phyloP scores from a whole-genome alignment of 2,888 invertebrate species.

The Dasysyrphus tricinctus region DNA sequence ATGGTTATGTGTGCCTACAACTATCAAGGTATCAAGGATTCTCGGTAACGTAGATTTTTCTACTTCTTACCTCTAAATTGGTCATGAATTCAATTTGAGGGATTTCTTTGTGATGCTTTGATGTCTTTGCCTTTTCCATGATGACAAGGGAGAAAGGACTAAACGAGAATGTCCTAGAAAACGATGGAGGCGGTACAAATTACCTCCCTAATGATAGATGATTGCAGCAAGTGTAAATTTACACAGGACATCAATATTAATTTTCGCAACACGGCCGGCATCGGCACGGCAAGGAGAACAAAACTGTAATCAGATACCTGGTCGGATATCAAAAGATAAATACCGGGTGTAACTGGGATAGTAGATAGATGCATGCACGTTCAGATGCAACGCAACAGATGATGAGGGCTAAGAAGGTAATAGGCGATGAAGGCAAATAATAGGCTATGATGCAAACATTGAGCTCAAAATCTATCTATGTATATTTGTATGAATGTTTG shows the following conservation, averaged over 20 bases:
- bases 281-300: constrained; percentile 27
- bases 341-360: too few species aligned
- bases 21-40: constrained; percentile 23
- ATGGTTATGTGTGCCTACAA: not conserved
- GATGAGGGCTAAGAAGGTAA: not conserved
- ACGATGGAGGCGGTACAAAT: constrained; percentile 20
- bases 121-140: constrained; percentile 28
- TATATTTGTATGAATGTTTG: not conserved
- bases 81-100: constrained; percentile 52
- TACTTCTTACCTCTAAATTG: constrained; percentile 19
- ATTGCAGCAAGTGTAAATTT: constrained; percentile 70
- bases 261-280: constrained; percentile 38
- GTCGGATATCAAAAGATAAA: constrained; percentile 9
- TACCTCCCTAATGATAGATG: constrained; percentile 72
- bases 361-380: not conserved
- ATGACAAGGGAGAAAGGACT: not conserved
- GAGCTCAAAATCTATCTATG: not conserved
- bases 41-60: not conserved
- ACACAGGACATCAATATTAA: constrained; percentile 73
- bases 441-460: constrained; percentile 7
- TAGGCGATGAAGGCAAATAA: constrained; percentile 7
- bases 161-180: not conserved
- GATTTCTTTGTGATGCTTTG: constrained; percentile 38
- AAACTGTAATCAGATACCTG: constrained; percentile 29
- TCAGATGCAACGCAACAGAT: constrained; percentile 13